Conservation (phyloP, 2,797 vertebrate species). For the Galago senegalensis region DNA sequence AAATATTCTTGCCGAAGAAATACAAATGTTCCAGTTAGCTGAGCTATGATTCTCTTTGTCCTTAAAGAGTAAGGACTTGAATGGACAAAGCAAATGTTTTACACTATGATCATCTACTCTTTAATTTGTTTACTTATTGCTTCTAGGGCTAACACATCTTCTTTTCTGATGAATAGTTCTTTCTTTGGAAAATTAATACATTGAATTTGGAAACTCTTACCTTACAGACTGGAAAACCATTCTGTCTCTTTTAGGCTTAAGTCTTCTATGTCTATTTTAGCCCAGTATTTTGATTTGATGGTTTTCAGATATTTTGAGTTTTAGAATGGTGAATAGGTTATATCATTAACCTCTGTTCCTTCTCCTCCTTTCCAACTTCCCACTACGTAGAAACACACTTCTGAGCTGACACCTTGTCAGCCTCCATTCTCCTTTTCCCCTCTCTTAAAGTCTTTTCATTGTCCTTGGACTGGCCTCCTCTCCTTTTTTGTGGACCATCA, state of each 20-base stretch:
- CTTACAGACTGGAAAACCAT: not conserved
- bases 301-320: not conserved
- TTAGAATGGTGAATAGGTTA: not conserved
- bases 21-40: not conserved
- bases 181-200: constrained; percentile 39
- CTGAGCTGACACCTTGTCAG: too few species aligned
- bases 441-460: too few species aligned
- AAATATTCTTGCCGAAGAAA: not conserved
- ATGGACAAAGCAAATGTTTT: not conserved
- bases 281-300: not conserved
- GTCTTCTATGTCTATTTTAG: not conserved
- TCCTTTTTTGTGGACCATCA: too few species aligned
- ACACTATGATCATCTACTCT: not conserved
- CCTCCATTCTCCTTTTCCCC: too few species aligned
- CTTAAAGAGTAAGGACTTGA: not conserved
- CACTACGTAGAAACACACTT: not conserved
- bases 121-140: not conserved
- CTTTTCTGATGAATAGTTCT: not conserved
- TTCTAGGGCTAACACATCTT: not conserved
- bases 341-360: not conserved
- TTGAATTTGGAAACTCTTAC: not conserved
- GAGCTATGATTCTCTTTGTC: not conserved
- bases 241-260: not conserved
- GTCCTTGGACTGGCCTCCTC: too few species aligned
- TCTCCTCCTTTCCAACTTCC: not conserved